These are phyloP conservation scores for Stichodactyla mertensii DNA, from an alignment of 64 coral and sea anemone genomes.

Conservation along the genomic window DNA sequence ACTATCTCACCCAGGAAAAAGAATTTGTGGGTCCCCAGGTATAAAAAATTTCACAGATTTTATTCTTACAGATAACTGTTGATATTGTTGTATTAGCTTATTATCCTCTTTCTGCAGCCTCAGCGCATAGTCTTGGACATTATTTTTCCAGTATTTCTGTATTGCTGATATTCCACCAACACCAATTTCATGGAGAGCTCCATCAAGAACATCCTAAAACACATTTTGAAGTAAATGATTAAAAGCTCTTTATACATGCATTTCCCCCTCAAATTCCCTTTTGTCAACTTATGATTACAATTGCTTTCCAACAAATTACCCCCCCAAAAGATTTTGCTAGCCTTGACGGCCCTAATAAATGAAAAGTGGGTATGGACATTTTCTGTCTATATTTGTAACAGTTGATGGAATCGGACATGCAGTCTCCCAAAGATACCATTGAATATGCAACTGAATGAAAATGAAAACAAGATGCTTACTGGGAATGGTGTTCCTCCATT, in stretches of 20 bases:
- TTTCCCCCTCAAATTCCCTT: not conserved
- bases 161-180: slow-evolving; percentile 69
- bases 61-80: slow-evolving; percentile 43
- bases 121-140: slow-evolving; percentile 72
- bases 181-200: slow-evolving; percentile 82
- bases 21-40: too few species aligned
- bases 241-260: not conserved
- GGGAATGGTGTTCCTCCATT: slow-evolving; percentile 77
- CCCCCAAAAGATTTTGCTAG: too few species aligned
- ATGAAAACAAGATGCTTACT: slow-evolving; percentile 30
- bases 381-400: too few species aligned
- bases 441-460: too few species aligned
- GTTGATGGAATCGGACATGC: too few species aligned
- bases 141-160: slow-evolving; percentile 78
- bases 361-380: too few species aligned
- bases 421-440: too few species aligned
- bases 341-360: too few species aligned
- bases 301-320: too few species aligned
- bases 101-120: slow-evolving; percentile 68
- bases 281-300: too few species aligned
- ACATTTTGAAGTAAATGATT: not conserved
- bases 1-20: not conserved
- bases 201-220: slow-evolving; percentile 75
- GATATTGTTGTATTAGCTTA: slow-evolving; percentile 71
- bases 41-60: not conserved